Percentiles rank a stretch among this genome's conserved stretches.
Conservation (phyloP, 2,113 vertebrate species). For the Gyps fulvus region DNA sequence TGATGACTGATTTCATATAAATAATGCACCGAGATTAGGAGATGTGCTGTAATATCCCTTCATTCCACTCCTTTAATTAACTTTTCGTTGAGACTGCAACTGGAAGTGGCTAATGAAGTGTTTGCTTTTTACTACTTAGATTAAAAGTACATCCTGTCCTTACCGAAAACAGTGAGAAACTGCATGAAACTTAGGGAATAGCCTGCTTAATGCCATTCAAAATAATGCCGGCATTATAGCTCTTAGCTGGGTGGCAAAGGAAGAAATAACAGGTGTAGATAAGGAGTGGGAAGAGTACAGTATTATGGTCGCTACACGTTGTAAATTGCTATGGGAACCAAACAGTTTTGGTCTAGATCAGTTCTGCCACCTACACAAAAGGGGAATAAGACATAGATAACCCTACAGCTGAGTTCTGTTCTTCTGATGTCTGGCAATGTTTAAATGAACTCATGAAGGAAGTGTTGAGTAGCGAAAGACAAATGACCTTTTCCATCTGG, state of each 20-base stretch:
- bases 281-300: conserved; percentile 43
- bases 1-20: conserved; percentile 62
- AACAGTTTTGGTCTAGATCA: conserved; percentile 62
- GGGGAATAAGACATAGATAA: conserved; percentile 57
- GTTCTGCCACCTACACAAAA: conserved; percentile 68
- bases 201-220: neutral
- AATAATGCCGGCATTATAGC: neutral
- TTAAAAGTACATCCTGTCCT: neutral
- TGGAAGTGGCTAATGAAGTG: conserved; percentile 9
- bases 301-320: neutral
- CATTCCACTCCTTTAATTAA: conserved; percentile 46
- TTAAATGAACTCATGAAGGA: conserved; percentile 71
- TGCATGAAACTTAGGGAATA: neutral
- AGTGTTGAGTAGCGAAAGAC: conserved; percentile 73
- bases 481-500: conserved; percentile 72
- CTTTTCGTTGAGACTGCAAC: conserved; percentile 1
- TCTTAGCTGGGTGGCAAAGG: conserved; percentile 20
- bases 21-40: conserved; percentile 40
- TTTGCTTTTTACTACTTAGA: neutral
- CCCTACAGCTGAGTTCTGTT: conserved; percentile 64
- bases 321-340: conserved; percentile 71
- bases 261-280: conserved; percentile 63
- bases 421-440: conserved; percentile 67
- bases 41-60: neutral
- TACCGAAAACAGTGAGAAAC: neutral